These are phyloP conservation scores for Microchirus variegatus DNA, from an alignment of 2,797 vertebrate genomes.

Conservation along the genomic window DNA sequence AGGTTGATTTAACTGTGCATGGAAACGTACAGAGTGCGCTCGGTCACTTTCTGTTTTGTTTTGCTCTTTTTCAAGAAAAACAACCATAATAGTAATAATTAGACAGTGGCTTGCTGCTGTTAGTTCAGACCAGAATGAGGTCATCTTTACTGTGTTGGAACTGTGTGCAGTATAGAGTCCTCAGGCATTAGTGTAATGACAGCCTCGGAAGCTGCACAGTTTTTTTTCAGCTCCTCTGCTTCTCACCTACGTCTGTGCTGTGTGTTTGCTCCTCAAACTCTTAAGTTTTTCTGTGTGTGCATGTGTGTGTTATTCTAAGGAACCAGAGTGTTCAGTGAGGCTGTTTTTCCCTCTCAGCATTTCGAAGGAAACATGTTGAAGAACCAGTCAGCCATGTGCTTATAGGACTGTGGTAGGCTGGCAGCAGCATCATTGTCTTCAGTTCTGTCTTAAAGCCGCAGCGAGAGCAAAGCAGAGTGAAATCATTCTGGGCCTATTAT, in stretches of 20 bases:
- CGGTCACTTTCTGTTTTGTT: conserved; percentile 5
- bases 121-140: conserved; percentile 55
- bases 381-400: conserved; percentile 67
- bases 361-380: conserved; percentile 59
- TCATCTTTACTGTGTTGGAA: conserved; percentile 54
- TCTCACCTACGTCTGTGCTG: conserved; percentile 42
- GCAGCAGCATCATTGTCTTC: conserved; percentile 34
- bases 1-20: no score
- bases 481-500: conserved; percentile 41
- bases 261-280: conserved; percentile 22
- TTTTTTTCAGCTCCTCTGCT: conserved; percentile 34
- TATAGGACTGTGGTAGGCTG: conserved; percentile 30
- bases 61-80: conserved; percentile 43
- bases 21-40: no score
- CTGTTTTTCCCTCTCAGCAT: conserved; percentile 24
- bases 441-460: conserved; percentile 31
- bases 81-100: conserved; percentile 51
- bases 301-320: not conserved
- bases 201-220: conserved; percentile 47
- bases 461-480: conserved; percentile 37
- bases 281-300: conserved; percentile 26
- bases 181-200: conserved; percentile 62
- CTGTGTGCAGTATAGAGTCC: conserved; percentile 20
- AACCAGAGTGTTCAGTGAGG: conserved; percentile 31
- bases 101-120: conserved; percentile 35